These are phyloP conservation scores for Drosophila grimshawi DNA, from an alignment of 1,140 invertebrate genomes.

Conservation along the genomic window DNA sequence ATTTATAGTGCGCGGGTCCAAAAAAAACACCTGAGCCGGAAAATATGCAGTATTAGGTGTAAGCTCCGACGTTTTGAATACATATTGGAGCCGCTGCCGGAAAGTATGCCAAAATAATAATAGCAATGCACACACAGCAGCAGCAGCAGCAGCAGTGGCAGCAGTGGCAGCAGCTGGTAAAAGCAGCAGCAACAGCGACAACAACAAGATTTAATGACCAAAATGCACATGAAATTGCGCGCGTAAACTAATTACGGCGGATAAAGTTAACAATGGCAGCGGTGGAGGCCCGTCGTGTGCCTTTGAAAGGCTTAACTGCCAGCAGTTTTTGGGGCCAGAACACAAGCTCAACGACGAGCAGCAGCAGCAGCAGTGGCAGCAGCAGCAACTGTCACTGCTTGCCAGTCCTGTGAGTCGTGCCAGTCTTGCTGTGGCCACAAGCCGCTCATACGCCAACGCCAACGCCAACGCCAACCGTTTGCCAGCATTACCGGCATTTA, in stretches of 20 bases:
- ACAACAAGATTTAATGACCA: conserved; percentile 71
- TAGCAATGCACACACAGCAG: conserved; percentile 57
- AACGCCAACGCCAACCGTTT: conserved; percentile 40
- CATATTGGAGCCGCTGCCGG: conserved; percentile 46
- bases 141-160: conserved; percentile 17
- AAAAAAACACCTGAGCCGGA: conserved; percentile 63
- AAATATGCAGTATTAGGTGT: conserved; percentile 57
- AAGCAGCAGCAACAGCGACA: conserved; percentile 8
- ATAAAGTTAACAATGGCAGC: conserved; percentile 78
- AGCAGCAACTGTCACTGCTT: conserved; percentile 31
- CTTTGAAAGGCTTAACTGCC: conserved; percentile 50
- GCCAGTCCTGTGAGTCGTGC: background rate
- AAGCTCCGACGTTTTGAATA: conserved; percentile 54
- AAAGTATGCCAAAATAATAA: conserved; percentile 77
- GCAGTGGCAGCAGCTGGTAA: conserved; percentile 30
- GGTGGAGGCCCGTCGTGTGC: conserved; percentile 28
- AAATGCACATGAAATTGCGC: conserved; percentile 82
- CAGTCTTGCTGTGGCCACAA: conserved; percentile 63
- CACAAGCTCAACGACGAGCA: conserved; percentile 35
- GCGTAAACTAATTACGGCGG: conserved; percentile 81
- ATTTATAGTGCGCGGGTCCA: conserved; percentile 69
- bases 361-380: background rate
- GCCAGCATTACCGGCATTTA: conserved; percentile 79
- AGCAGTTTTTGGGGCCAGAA: conserved; percentile 47
- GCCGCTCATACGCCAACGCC: conserved; percentile 44